These are phyloP conservation scores for Solenopsis fugax DNA, from an alignment of 1,140 invertebrate species.

Conservation along the genomic window DNA sequence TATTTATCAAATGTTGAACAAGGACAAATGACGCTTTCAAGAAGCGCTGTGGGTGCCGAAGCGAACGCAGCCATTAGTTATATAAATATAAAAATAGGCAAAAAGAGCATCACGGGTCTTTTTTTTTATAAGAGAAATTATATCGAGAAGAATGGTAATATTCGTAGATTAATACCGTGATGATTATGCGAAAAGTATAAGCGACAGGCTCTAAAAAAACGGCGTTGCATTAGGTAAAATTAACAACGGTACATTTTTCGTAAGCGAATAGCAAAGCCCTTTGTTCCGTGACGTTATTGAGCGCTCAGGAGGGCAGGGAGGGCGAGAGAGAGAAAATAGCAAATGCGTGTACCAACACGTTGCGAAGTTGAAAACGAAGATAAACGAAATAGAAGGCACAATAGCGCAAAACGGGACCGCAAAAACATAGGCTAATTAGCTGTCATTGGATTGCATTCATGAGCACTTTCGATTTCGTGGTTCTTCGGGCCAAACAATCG, in stretches of 20 bases:
- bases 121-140: neutral
- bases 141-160: neutral
- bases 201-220: neutral
- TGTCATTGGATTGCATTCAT: neutral
- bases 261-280: neutral
- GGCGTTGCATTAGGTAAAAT: neutral
- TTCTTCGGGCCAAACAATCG: neutral
- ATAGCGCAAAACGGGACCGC: neutral
- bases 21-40: no score
- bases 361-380: neutral
- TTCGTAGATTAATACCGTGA: neutral
- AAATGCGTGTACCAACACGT: neutral
- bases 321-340: no score
- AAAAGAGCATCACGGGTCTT: neutral
- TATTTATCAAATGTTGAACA: no score
- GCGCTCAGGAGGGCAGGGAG: neutral
- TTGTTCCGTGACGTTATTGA: neutral
- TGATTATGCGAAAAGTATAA: neutral
- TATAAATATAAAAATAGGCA: neutral
- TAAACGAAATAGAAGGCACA: neutral
- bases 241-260: conserved; percentile 11
- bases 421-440: conserved; percentile 31
- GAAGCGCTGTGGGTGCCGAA: no score
- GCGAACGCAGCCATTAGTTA: neutral
- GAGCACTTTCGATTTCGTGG: conserved; percentile 41